Base-by-base conservation (phyloP, 1,140 invertebrate genomes). In the Drosophila kohkoa region DNA sequence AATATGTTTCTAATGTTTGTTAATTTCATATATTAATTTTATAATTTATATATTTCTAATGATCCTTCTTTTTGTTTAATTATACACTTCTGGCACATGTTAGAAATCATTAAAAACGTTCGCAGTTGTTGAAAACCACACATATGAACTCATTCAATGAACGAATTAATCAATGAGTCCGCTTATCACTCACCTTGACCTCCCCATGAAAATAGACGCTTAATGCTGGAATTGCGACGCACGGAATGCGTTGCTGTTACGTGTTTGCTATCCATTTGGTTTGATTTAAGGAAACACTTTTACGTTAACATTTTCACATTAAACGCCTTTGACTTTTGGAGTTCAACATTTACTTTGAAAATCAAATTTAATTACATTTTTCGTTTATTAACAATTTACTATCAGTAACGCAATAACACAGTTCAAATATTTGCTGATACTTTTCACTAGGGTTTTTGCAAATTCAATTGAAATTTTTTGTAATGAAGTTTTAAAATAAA, bases 181-280 rank as follows among this genome's bases (percentile, higher is more conserved):
- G 52, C 62, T 58, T 74, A 68, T 35, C 64, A 71, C 82, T 90
- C 88, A 93, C 93, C 93, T 87, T 93, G 93, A 28, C 93, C 93
- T 32, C 94, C 94, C 83, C 94, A 93, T 43, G 94, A 94, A 48
- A 95, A 91, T 28, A 95, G 92, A 80, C 94, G 94, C 92, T 95
- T 95, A 80, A 95, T 94, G 82, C 94, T 94, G 76, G 87, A 93
- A 94, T 75, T 94, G 80, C 91, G 94, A 93, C 82, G 94, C 82
- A 81, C 93, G 87, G 62, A 90, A 87, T 57, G 91, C 90, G 67
- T 88, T 81, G 62, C 85, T 77, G 80, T 79, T 35, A 64, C 38
- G 88, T 87, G 75, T 77, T 89, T 77, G 67, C 75, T 71, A 65
- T 82, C 79, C 81, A 83, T 83, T 60, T 43, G 15, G 16, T 60